Conservation (phyloP, 2,888 invertebrate species). For the Argyra leucocephala region DNA sequence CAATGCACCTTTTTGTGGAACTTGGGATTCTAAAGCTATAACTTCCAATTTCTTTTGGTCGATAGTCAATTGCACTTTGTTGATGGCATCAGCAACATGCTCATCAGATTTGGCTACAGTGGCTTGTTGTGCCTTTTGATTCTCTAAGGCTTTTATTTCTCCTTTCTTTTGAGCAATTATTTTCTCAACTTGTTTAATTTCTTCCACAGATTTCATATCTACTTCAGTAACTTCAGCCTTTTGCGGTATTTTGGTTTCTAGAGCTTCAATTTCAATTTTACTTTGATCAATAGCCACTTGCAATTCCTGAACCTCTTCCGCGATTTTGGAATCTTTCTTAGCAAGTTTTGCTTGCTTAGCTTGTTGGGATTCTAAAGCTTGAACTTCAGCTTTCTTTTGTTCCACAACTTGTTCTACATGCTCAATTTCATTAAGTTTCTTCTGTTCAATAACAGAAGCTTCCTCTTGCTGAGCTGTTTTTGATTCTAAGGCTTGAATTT, state of each 20-base stretch:
- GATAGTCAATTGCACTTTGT: neutral
- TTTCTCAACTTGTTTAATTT: neutral
- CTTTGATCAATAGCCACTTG: neutral
- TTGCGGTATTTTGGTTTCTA: neutral
- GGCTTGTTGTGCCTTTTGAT: neutral
- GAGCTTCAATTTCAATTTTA: neutral
- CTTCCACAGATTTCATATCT: neutral
- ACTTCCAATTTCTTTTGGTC: neutral
- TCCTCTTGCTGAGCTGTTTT: neutral
- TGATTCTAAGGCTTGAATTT: neutral
- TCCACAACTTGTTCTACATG: neutral
- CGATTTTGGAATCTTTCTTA: neutral
- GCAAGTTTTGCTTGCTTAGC: neutral
- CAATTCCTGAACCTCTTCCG: neutral
- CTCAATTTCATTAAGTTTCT: neutral
- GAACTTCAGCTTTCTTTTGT: neutral
- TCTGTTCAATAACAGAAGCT: neutral
- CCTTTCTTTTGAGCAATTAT: neutral
- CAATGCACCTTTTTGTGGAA: neutral
- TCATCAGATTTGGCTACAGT: neutral
- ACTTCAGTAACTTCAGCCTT: neutral
- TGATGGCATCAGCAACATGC: neutral
- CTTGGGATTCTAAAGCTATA: neutral
- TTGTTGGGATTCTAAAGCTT: neutral
- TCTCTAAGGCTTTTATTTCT: neutral